Evolutionary conservation across 1,140 invertebrate genomes (phyloP), one percentile per base, ranked within the genome.

Genomic region (Drosophila ambigua): DNA sequence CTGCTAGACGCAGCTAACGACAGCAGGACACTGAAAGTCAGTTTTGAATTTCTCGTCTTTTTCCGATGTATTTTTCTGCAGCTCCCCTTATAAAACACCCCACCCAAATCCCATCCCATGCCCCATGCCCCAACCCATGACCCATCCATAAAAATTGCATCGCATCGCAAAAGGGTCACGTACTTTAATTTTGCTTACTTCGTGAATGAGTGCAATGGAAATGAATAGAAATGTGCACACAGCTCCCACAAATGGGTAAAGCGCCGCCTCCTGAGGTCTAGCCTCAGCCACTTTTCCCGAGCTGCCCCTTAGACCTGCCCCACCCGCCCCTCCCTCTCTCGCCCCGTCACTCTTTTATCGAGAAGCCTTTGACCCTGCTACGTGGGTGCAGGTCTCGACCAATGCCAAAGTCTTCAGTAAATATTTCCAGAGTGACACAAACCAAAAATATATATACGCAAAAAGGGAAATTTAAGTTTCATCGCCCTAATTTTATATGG

Each of bases 111-210:
- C 35, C 20, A n/a, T n/a, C 8, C 11, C 7, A 1, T 20, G 13
- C 0, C 13, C 20, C 23, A 15, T 55, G 7, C 4, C 23, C 13
- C 5, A 16, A 41, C 23, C 52, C 31, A 9, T 64, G 20, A 2
- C 20, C 41, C 77, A 69, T 82, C 79, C 78, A 84, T 81, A 81
- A 77, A 85, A 87, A 85, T 81, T 87, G 81, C 82, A 81, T 67
- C 64, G 79, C 79, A 81, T 78, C 51, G 60, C 69, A 65, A 68
- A 65, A 79, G 78, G 82, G 78, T 72, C 78, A 87, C 81, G 82
- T 85, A 85, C 48, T 87, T 85, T 87, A 81, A 85, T 85, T 85
- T 85, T 62, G 78, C 82, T 87, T 78, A 78, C 82, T 85, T 72
- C 81, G 81, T 85, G 81, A 85, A 81, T 77, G 82, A 87, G 81